These are phyloP conservation scores for Ceraclea dissimilis DNA, from an alignment of 2,888 invertebrate genomes.

Conservation along the genomic window DNA sequence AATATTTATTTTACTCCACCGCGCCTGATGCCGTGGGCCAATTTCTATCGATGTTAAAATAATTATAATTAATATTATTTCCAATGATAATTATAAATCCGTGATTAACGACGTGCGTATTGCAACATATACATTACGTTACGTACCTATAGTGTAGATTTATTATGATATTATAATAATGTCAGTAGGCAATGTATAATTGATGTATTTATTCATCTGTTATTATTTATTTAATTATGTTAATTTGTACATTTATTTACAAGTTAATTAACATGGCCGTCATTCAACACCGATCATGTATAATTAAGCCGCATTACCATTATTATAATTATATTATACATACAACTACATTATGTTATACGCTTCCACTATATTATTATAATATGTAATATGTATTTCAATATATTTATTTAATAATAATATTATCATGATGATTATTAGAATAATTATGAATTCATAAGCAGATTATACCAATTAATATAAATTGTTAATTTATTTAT, in stretches of 20 bases:
- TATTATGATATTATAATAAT: no score
- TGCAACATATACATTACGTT: no score
- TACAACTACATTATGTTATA: neutral
- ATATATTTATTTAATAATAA: neutral
- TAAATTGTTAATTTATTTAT: neutral
- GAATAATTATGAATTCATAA: neutral
- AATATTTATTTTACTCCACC: no score
- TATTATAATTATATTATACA: neutral
- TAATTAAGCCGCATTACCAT: neutral
- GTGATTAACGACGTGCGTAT: no score
- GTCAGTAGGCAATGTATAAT: neutral
- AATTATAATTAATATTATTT: no score
- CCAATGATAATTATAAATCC: no score
- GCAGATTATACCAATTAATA: neutral
- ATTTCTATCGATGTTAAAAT: no score
- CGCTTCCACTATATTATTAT: neutral
- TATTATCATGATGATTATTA: neutral
- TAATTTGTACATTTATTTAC: constrained; percentile 1
- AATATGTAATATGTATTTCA: neutral
- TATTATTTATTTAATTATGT: constrained; percentile 2
- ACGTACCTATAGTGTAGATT: no score
- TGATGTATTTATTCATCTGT: neutral
- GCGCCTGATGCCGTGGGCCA: no score
- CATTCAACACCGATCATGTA: constrained; percentile 1
- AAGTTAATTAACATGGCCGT: neutral